Evolutionary conservation across 2,113 vertebrate species (phyloP).

Genomic region (Psittacus erithacus): DNA sequence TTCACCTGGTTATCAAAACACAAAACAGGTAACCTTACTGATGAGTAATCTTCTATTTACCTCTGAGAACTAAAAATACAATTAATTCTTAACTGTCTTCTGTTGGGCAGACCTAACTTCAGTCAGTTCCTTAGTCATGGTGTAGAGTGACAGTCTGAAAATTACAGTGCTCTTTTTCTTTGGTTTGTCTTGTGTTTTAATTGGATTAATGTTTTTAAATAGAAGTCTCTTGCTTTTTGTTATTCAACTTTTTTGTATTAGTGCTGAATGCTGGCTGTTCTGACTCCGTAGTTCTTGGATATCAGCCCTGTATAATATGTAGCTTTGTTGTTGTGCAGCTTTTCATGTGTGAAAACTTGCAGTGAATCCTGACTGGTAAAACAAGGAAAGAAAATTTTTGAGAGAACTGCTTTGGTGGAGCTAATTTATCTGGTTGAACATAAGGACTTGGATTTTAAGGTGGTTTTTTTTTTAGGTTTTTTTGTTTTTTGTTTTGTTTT

Average conservation of each 20-base stretch:
- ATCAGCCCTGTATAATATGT: background rate
- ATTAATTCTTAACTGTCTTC: background rate
- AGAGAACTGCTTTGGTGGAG: background rate
- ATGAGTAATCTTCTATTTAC: background rate
- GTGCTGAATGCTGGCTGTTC: background rate
- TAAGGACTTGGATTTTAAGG: background rate
- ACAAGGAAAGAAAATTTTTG: background rate
- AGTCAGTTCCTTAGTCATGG: background rate
- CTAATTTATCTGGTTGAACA: background rate
- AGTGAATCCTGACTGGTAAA: background rate
- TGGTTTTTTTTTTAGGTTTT: background rate
- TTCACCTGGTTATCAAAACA: conserved; percentile 87
- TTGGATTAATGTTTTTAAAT: background rate
- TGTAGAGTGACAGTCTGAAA: background rate
- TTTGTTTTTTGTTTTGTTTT: background rate
- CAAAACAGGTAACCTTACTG: conserved; percentile 78
- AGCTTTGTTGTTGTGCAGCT: background rate
- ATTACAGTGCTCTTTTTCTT: background rate
- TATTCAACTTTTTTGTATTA: background rate
- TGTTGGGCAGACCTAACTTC: background rate
- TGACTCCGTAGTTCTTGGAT: background rate
- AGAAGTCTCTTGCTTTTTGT: background rate
- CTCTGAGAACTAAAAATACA: background rate
- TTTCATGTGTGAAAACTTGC: fast-evolving
- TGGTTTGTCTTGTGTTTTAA: background rate